Base-by-base conservation (phyloP, 1,140 invertebrate genomes). In the Penaeus chinensis region DNA sequence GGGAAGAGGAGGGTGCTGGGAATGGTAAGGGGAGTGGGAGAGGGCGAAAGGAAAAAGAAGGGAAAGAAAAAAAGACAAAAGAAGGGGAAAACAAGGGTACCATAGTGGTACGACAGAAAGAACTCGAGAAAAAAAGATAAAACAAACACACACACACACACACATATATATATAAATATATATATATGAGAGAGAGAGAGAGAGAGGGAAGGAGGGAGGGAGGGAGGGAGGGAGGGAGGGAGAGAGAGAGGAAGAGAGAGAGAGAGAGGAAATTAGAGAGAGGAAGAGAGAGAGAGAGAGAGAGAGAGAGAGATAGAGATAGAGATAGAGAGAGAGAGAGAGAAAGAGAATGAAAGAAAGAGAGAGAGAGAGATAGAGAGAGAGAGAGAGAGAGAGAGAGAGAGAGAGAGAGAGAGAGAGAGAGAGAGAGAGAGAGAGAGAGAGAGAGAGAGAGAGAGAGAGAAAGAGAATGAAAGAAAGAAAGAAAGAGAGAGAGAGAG, bases 121-220 rank as follows among this genome's bases (percentile, higher is more conserved):
- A 2, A 32, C 32, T n/a, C 0, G 32, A 2, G 32, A 32, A 32
- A 32, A 32, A 32, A 32, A 32, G 32, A 32, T 74, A 27, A 2
- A 74, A 74, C 20, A 32, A 7, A 74, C 27, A 74, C 27, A 32
- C 27, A 74, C 27, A 74, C 27, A 32, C 27, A 74, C 32, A 74
- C 27, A 74, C 8, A 74, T 74, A 74, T 24, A 74, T 74, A 74
- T 74, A 74, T 74, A 74, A 11, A 74, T 74, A 74, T 74, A 74
- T 24, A 74, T 74, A 74, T 74, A 32, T 74, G 22, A 32, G 16
- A 32, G 18, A 76, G 7, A 20, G 22, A 32, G 16, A 18, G 54
- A 61, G 42, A 24, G 19, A 19, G 54, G 27, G 8, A 47, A 77
- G 4, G 37, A 4, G 37, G 37, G 7, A 8, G 37, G 37, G 7